A percentile compares a stretch with the other conserved stretches of the same genome.
These are phyloP conservation scores for Lypha dubia DNA, from an alignment of 2,888 invertebrate species.

Conservation along the genomic window DNA sequence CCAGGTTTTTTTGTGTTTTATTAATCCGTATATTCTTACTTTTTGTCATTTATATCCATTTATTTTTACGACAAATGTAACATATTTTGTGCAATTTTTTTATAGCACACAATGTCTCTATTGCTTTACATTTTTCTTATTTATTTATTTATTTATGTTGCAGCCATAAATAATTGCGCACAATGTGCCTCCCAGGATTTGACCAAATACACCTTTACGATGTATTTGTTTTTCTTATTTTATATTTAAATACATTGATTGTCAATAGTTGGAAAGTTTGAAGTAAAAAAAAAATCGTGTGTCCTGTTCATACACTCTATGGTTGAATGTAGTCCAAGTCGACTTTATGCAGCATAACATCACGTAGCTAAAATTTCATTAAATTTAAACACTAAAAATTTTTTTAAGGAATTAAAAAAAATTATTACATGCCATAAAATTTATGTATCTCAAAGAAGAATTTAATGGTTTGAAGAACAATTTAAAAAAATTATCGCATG, in stretches of 20 bases:
- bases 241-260: conserved; percentile 28
- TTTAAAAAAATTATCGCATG: too few relatives aligned
- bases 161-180: conserved; percentile 52
- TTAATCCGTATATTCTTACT: neutral
- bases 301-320: neutral
- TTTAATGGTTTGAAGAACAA: too few relatives aligned
- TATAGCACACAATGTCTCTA: conserved; percentile 9
- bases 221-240: conserved; percentile 21
- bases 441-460: too few relatives aligned
- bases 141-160: conserved; percentile 45
- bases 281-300: neutral
- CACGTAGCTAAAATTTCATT: too few relatives aligned
- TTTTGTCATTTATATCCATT: conserved; percentile 20
- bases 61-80: neutral
- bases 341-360: neutral
- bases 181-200: conserved; percentile 46
- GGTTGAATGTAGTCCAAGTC: neutral
- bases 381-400: too few relatives aligned
- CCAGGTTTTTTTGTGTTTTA: conserved; percentile 22
- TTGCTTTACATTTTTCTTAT: neutral
- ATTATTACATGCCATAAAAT: too few relatives aligned
- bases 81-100: neutral
- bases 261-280: neutral
- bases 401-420: too few relatives aligned
- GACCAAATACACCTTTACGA: conserved; percentile 53